These are phyloP conservation scores for Notoglanidium macrostoma DNA, from an alignment of 2,797 vertebrate species.

Conservation along the genomic window DNA sequence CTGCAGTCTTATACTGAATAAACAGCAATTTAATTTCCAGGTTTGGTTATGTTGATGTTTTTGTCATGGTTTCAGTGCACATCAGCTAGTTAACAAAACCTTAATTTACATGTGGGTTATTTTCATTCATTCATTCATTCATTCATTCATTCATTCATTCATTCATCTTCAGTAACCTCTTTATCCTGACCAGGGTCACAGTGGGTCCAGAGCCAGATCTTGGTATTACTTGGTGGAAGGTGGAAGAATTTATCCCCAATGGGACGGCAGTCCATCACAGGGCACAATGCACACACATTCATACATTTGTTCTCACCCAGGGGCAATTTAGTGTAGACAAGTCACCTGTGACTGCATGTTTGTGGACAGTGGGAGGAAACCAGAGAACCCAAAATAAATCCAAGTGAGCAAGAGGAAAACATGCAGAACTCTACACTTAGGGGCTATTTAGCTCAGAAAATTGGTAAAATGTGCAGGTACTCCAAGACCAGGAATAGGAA, in stretches of 20 bases:
- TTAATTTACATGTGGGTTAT: background rate
- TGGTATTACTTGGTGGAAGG: background rate
- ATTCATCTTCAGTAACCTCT: background rate
- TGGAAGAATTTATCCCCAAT: background rate
- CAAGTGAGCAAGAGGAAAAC: background rate
- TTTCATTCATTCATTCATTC: background rate
- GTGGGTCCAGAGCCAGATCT: background rate
- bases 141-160: background rate
- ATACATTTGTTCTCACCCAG: background rate
- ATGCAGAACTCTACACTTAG: background rate
- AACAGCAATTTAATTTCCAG: background rate
- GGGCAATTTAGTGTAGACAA: background rate
- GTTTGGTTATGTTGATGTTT: background rate
- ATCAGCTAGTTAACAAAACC: background rate
- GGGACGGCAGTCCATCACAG: background rate
- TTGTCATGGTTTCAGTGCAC: background rate
- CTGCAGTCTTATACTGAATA: background rate
- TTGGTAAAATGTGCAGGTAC: background rate
- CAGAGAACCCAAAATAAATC: background rate
- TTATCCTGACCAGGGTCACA: background rate
- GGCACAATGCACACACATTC: background rate
- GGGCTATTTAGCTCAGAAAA: background rate
- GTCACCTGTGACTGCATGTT: background rate
- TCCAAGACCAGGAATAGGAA: background rate
- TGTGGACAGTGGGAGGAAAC: background rate